Evolutionary conservation across 2,888 invertebrate species (phyloP), one percentile per base, ranked within the genome.

Genomic region (Yponomeuta cagnagella): DNA sequence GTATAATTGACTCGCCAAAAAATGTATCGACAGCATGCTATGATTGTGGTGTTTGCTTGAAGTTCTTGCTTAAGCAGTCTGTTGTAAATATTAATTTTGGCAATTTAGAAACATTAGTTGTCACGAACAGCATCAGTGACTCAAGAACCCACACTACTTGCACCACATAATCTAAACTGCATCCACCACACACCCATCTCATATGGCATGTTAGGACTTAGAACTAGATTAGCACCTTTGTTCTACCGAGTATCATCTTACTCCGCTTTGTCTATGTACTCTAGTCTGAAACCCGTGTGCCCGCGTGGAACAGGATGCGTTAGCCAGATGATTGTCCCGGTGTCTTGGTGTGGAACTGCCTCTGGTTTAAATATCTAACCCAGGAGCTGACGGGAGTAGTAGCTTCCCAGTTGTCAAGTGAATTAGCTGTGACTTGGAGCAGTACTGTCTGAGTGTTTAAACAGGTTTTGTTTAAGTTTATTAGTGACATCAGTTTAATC

Each of bases 181-280:
- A 58, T 5, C 15, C 15, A 52, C 12, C 10, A 15, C 52, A 58
- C 52, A 58, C 15, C 52, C 52, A 58, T 58, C 52, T 58, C 52
- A 58, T 15, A 58, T 58, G 15, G 52, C 52, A 12, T 3, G 5
- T 15, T 15, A 15, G 31, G 31, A 12, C 31, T 30, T 65, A 65
- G 65, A 65, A 65, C 33, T 65, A 65, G 65, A 65, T 65, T 69
- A 69, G 30, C 12, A 15, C 69, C 84, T 81, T 87, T 88, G 91
- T 89, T 84, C 84, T 81, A 88, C 89, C 90, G 89, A 90, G 88
- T 91, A 90, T 91, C 90, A 79, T 79, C 87, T 91, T 90, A 88
- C 91, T 80, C 73, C 43, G 81, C 87, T 88, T 90, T 91, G 90
- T 90, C 79, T 79, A 78, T 43, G 43, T 43, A 43, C 43, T 43